Evolutionary conservation across 2,888 invertebrate species (phyloP), one percentile per base, ranked within the genome.

Genomic region (Acholoe squamosa): DNA sequence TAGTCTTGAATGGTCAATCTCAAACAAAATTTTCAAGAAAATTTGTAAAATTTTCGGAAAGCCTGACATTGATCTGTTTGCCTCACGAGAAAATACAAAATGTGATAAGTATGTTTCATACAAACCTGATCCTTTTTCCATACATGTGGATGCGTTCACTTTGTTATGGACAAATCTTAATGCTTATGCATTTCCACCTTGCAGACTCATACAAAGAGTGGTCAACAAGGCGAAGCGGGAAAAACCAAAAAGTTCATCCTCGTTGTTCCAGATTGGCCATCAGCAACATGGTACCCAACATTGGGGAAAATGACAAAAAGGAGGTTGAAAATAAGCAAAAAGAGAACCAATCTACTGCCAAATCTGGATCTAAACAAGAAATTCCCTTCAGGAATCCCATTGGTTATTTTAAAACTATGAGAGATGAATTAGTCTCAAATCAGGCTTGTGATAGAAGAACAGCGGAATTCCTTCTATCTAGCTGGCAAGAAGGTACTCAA

Each of bases 161-260:
- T n/a, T 77, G 19, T 33, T 31, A n/a, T 77, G 77, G 31, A 16
- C 3, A 10, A 25, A 34, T 77, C 1, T 33, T n/a, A 77, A 34
- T 28, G 31, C 5, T 10, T 77, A 77, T 77, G 31, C 34, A 16
- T 77, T 77, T n/a, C 77, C 77, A 33, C 77, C 77, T 77, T 77
- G 31, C 77, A 77, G 77, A 1, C 34, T 77, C 1, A 77, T 77
- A 3, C 33, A 19, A n/a, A 28, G 77, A 28, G 31, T 28, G 19
- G 7, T 77, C 16, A 19, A 28, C 16, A 77, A 77, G 25, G 34
- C 16, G 19, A 10, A 19, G 16, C 19, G 3, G 19, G 77, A 77
- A 19, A 77, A 25, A n/a, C 31, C 77, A 77, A 3, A 19, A 7
- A 1, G 77, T 1, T 34, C 3, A 61, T 61, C n/a, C 1, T 77